Base-by-base conservation (phyloP, 2,888 invertebrate species). In the Cephus nigrinus region DNA sequence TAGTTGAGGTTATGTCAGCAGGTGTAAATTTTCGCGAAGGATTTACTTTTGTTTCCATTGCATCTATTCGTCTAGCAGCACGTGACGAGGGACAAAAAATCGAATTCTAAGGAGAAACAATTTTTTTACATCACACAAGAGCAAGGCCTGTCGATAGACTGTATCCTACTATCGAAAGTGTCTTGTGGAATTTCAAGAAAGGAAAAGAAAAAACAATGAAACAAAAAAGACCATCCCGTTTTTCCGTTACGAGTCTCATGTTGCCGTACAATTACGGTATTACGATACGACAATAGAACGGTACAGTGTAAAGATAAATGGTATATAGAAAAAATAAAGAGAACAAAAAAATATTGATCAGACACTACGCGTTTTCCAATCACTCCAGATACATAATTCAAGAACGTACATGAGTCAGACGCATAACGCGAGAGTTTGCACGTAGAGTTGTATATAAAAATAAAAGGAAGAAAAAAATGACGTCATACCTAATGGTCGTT, bases 381-480 rank as follows among this genome's bases (percentile, higher is more conserved):
- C 80, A 85, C 80, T 84, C 83, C 81, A 82, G 79, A 84, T 84
- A 83, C 82, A 85, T 84, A 82, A 85, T 84, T 83, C 78, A 85
- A 78, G 75, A 82, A 82, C 71, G 80, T 30, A 23, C 55, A 23
- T 55, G 55, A 55, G 55, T 55, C 55, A 55, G 55, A 55, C 23
- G 9, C 55, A 23, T 23, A 55, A 55, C 55, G 23, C 55, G 23
- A 55, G 55, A 15, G 3, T 55, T 0, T 9, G 55, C 23, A 55
- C 23, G 55, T 55, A 23, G 9, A 9, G 23, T 4, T 55, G 55
- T 2, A 55, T 55, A 9, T 0, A 2, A 12, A 23, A 23, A 12
- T 4, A 36, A 36, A 36, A 36, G 12, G 36, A 15, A 36, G 9
- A 9, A 55, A 55, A 23, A 55, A 55, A 55, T 55, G 55, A 2